Evolutionary conservation across 2,797 vertebrate genomes (phyloP), one percentile per base, ranked within the genome.

Genomic region (Molothrus aeneus): DNA sequence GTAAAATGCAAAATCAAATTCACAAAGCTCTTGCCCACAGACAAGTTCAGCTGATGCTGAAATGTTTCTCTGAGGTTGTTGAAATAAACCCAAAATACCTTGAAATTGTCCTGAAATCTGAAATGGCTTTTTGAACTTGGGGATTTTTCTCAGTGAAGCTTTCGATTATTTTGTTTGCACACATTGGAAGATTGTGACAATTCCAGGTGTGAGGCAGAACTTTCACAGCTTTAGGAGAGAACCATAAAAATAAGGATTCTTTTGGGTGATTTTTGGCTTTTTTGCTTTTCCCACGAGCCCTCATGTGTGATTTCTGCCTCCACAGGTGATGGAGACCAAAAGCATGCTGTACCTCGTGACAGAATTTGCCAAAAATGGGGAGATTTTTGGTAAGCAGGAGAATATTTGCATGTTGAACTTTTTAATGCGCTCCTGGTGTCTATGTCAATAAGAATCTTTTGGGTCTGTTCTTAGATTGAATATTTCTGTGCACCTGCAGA

Each of bases 301-400:
- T 97, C 91, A 96, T 2, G 4, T 63, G 54, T 28, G 19, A 79
- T 95, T 96, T 96, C 36, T 96, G 54, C 80, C 70, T 86, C 94
- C 82, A 90, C 98, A 99, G 99, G 99, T 99, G 97, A 99, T 99
- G 99, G 99, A 99, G 98, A 99, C 99, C 84, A 99, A 99, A 98
- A 99, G 98, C 97, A 99, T 99, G 99, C 98, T 99, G 96, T 99
- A 99, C 97, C 98, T 99, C 59, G 99, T 99, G 97, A 99, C 99
- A 17, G 99, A 99, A 97, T 99, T 99, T 95, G 99, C 99, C 97
- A 99, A 99, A 98, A 99, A 99, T 57, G 99, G 99, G 95, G 99
- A 99, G 97, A 99, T 99, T 94, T 99, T 99, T 3, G 99, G 99
- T 99, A 98, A 99, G 99, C 97, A 81, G 70, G 91, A 45, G 81